phyloP scores from a whole-genome alignment of 2,797 vertebrate species.

The Muraenolepis orangiensis region DNA sequence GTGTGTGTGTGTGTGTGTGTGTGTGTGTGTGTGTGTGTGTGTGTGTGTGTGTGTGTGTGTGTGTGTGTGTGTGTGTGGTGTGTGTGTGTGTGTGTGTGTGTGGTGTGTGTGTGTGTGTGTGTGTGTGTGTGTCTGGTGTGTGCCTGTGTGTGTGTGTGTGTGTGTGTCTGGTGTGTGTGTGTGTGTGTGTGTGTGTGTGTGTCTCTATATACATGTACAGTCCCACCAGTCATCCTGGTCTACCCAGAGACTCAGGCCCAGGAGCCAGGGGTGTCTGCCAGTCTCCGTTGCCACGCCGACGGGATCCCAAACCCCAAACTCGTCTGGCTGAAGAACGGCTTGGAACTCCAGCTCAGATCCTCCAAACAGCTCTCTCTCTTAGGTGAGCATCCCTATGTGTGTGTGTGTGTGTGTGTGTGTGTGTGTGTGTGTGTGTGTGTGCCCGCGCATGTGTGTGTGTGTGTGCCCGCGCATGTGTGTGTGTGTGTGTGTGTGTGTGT shows the following conservation, averaged over 20 bases:
- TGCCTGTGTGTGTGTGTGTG: slow-evolving; percentile 42
- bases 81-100: slow-evolving; percentile 23
- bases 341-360: slow-evolving; percentile 80
- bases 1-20: slow-evolving; percentile 27
- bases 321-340: slow-evolving; percentile 93
- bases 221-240: slow-evolving; percentile 94
- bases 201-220: slow-evolving; percentile 59
- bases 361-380: slow-evolving; percentile 87
- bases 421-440: not conserved
- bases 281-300: slow-evolving; percentile 89
- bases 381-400: slow-evolving; percentile 71
- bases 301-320: slow-evolving; percentile 92
- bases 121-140: slow-evolving; percentile 29
- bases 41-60: slow-evolving; percentile 6
- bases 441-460: not conserved
- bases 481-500: no score
- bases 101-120: slow-evolving; percentile 8
- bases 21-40: slow-evolving; percentile 42
- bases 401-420: slow-evolving; percentile 1
- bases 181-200: slow-evolving; percentile 5
- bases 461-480: not conserved
- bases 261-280: slow-evolving; percentile 89
- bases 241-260: slow-evolving; percentile 95
- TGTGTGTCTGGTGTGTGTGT: slow-evolving; percentile 14
- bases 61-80: slow-evolving; percentile 10